Conservation (phyloP, 2,113 vertebrate genomes). For the Perca schrenkii region DNA sequence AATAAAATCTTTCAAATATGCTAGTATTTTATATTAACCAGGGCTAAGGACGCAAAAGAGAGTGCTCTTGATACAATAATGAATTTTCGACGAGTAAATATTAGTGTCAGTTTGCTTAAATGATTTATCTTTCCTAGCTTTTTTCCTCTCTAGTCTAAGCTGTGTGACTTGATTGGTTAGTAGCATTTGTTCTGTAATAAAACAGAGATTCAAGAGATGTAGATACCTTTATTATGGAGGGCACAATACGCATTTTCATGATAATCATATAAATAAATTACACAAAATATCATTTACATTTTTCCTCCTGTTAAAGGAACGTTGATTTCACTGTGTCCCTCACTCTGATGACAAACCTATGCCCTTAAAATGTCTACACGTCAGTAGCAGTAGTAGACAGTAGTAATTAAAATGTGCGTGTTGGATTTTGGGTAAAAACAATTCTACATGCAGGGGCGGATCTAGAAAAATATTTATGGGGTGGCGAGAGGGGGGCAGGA, state of each 20-base stretch:
- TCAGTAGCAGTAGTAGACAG: no score
- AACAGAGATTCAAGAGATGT: not conserved
- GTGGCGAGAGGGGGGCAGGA: no score
- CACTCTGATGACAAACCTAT: not conserved
- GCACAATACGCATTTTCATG: conserved; percentile 12
- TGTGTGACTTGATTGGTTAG: not conserved
- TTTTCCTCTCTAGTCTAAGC: not conserved
- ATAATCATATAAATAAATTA: conserved; percentile 23
- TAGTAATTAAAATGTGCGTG: not conserved
- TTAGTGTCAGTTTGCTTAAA: not conserved
- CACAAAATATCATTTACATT: not conserved
- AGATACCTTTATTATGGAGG: conserved; percentile 36
- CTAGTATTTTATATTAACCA: not conserved
- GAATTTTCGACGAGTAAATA: not conserved
- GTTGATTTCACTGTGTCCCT: not conserved
- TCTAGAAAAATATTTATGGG: no score
- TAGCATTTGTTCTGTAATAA: not conserved
- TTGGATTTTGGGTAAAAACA: not conserved
- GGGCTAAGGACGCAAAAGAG: not conserved
- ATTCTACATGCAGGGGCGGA: no score
- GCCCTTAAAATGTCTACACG: not conserved
- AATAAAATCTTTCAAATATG: not conserved
- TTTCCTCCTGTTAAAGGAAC: not conserved
- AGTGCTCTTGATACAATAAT: not conserved
- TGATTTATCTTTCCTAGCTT: not conserved